Percentiles rank a stretch among this genome's conserved stretches.
These are phyloP conservation scores for Dorcus parallelipipedus DNA, from an alignment of 2,888 invertebrate species.

Conservation along the genomic window DNA sequence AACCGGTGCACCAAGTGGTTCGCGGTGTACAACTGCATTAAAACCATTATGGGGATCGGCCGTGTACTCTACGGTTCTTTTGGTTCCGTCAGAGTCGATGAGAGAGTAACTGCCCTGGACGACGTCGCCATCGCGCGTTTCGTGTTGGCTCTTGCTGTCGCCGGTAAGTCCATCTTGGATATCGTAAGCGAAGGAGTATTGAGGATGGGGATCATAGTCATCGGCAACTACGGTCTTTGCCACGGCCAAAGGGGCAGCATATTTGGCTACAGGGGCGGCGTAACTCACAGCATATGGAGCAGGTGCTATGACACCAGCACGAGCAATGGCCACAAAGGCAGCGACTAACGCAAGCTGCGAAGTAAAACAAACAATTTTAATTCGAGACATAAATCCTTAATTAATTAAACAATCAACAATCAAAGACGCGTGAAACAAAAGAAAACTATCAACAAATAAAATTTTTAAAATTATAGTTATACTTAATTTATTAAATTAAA, in stretches of 20 bases:
- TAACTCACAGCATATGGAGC: conserved; percentile 31
- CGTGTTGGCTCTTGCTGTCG: conserved; percentile 52
- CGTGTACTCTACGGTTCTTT: conserved; percentile 52
- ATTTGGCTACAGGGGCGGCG: conserved; percentile 31
- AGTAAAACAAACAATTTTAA: conserved; percentile 4
- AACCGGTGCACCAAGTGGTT: conserved; percentile 44
- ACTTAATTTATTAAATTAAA: no score
- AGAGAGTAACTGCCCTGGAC: conserved; percentile 53
- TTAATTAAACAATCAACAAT: no score
- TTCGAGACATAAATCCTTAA: background rate
- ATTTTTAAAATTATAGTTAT: no score
- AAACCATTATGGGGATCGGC: conserved; percentile 60
- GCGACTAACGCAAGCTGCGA: conserved; percentile 26
- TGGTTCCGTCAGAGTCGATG: conserved; percentile 52
- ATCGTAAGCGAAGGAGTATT: conserved; percentile 54
- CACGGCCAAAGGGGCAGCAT: conserved; percentile 24
- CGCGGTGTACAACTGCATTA: conserved; percentile 61
- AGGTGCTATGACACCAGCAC: conserved; percentile 22
- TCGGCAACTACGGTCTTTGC: conserved; percentile 21
- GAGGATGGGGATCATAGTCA: conserved; percentile 50
- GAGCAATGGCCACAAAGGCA: conserved; percentile 22
- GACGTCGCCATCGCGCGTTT: conserved; percentile 51
- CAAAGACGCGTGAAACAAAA: no score
- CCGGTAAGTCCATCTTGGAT: conserved; percentile 53
- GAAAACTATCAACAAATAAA: no score